Evolutionary conservation across 2,113 vertebrate genomes (phyloP).

Genomic region (Nycticebus coucang): DNA sequence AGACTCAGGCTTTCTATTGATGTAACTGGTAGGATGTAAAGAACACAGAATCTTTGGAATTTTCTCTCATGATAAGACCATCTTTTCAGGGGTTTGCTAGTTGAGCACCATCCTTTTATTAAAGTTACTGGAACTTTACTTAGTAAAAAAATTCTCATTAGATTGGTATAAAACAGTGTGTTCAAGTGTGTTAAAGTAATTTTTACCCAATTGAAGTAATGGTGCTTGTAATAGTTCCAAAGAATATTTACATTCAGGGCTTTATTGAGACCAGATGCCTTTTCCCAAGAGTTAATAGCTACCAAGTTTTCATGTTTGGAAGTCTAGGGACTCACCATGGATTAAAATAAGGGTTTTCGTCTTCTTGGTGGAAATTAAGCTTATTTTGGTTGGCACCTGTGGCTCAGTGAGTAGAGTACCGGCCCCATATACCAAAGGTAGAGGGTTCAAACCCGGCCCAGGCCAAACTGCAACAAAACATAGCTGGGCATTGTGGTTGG

Average conservation of each 20-base stretch:
- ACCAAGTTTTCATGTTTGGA: not conserved
- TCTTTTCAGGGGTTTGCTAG: not conserved
- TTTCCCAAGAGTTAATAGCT: not conserved
- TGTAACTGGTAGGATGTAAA: not conserved
- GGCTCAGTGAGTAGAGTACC: too few relatives aligned
- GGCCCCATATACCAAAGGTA: too few relatives aligned
- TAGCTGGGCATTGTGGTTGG: too few relatives aligned
- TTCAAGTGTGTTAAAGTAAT: not conserved
- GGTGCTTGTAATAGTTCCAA: not conserved
- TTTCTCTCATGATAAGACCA: not conserved
- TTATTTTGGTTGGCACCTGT: too few relatives aligned
- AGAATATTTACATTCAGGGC: not conserved
- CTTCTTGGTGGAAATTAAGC: slow-evolving; percentile 9
- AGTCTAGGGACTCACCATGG: not conserved
- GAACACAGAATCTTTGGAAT: not conserved
- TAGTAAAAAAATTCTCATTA: slow-evolving; percentile 14
- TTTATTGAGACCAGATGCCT: not conserved
- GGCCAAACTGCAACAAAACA: too few relatives aligned
- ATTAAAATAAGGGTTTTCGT: not conserved
- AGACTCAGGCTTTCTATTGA: not conserved
- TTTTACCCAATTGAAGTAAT: not conserved
- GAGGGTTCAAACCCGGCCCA: too few relatives aligned
- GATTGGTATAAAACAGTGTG: not conserved
- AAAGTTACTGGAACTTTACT: slow-evolving; percentile 9
- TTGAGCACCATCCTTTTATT: not conserved